Percentiles rank a stretch among this genome's conserved stretches.
Evolutionary conservation across 1,140 invertebrate species (phyloP).

Genomic region (Neodiprion fabricii): DNA sequence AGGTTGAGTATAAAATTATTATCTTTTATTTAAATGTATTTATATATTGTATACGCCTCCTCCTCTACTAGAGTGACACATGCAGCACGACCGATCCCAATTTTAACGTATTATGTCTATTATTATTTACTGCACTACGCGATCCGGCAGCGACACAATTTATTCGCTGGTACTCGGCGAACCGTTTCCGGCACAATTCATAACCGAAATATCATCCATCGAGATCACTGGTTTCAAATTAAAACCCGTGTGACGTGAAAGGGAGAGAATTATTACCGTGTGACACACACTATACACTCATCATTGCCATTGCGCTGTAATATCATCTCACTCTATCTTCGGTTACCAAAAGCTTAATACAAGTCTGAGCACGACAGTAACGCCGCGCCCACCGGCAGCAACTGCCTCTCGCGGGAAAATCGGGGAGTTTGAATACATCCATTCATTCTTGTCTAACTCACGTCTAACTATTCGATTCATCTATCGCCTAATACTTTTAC

Average conservation of each 20-base stretch:
- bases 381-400: not conserved
- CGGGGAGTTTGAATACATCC: not conserved
- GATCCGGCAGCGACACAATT: conserved; percentile 22
- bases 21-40: conserved; percentile 11
- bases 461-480: not conserved
- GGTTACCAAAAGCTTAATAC: conserved; percentile 35
- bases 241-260: conserved; percentile 44
- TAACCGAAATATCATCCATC: conserved; percentile 39
- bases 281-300: conserved; percentile 49
- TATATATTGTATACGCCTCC: conserved; percentile 11
- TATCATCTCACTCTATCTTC: conserved; percentile 44
- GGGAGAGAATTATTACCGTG: conserved; percentile 42
- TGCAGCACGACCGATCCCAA: conserved; percentile 30
- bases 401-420: not conserved
- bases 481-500: too few relatives aligned
- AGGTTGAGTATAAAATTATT: not conserved
- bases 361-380: not conserved
- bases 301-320: conserved; percentile 32
- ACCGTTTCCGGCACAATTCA: conserved; percentile 36
- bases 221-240: conserved; percentile 36
- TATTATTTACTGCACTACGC: not conserved
- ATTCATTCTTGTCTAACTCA: not conserved
- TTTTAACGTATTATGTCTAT: conserved; percentile 42
- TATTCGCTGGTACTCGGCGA: conserved; percentile 32
- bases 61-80: conserved; percentile 42